phyloP scores from a whole-genome alignment of 2,113 vertebrate species.

The Delphinapterus leucas region DNA sequence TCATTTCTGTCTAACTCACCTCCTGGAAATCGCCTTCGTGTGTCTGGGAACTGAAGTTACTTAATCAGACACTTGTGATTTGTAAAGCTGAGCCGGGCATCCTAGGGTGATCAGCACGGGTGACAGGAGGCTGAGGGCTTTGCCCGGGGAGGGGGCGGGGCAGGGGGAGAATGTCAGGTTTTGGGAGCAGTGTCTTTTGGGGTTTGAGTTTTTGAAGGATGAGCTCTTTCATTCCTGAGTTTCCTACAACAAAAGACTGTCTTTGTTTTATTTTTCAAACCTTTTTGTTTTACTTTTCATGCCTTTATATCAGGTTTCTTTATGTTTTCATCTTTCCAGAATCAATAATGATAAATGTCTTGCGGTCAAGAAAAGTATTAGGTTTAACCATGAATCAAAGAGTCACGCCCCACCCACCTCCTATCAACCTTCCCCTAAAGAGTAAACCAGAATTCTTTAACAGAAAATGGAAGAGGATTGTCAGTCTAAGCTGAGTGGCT shows the following conservation, averaged over 20 bases:
- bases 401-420: not conserved
- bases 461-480: constrained; percentile 25
- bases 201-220: not conserved
- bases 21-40: not conserved
- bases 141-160: fast-evolving
- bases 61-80: not conserved
- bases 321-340: not conserved
- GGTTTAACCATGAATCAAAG: constrained; percentile 17
- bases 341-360: constrained; percentile 42
- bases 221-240: not conserved
- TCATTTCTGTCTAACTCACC: not conserved
- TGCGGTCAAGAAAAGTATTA: constrained; percentile 32
- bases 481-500: constrained; percentile 53
- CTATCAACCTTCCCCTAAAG: not conserved
- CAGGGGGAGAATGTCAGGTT: not conserved
- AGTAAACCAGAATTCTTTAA: constrained; percentile 40
- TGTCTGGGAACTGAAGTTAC: not conserved
- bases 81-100: not conserved
- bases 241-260: not conserved
- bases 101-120: not conserved
- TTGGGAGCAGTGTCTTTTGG: not conserved
- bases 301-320: not conserved
- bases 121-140: not conserved
- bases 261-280: not conserved
- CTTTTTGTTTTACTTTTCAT: not conserved